Evolutionary conservation across 2,888 invertebrate species (phyloP), one percentile per base, ranked within the genome.

Genomic region (Bhutanitis thaidina): DNA sequence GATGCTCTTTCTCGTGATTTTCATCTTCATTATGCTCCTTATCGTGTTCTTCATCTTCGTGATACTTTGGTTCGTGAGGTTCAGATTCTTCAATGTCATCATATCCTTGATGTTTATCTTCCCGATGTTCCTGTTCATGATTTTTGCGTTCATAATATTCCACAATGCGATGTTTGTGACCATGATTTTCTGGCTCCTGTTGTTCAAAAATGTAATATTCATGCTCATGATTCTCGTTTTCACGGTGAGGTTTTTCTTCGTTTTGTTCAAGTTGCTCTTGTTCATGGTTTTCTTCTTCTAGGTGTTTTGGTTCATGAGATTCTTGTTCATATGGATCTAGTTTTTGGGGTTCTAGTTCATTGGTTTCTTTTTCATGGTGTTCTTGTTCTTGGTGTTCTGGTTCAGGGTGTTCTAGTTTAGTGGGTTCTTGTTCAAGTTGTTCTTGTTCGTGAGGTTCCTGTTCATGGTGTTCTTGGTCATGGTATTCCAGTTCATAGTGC

Each of bases 271-370:
- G 5, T 3, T 20, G 5, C 20, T 20, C 20, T 20, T 20, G 20
- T 20, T 20, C 20, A 5, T 20, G 20, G 12, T 36, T 43, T 39
- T 37, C 34, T 12, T 5, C n/a, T 4, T 49, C 46, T 12, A 37
- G 27, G 1, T 58, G 56, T 7, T 54, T 35, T n/a, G 48, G 54
- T 3, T 63, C 37, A 50, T 37, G 20, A 0, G 57, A 55, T 2
- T 55, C 27, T 13, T 47, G 56, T 64, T 53, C 49, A 48, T 67
- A 61, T 43, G 69, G 61, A 38, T 65, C 57, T n/a, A 55, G 54
- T 15, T 53, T 32, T 3, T 49, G 41, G 8, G 47, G 40, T 40
- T 40, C 47, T 2, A 29, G 43, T 32, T 43, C 38, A n/a, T 49
- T 16, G 12, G 37, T 30, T 8, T 36, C 30, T 2, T 10, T 14